phyloP scores from a whole-genome alignment of 2,113 vertebrate genomes.

The Calcarius ornatus region DNA sequence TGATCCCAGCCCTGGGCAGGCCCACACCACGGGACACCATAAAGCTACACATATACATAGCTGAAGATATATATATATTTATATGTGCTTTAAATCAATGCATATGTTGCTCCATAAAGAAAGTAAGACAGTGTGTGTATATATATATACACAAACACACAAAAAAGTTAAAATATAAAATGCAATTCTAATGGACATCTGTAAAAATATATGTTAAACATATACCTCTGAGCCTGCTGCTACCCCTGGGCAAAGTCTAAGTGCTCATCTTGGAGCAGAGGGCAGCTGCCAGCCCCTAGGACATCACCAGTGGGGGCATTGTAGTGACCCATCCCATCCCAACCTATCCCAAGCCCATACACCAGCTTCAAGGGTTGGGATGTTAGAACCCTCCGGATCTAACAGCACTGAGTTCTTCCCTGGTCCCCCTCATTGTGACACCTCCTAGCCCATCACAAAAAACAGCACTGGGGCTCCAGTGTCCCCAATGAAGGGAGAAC shows the following conservation, averaged over 20 bases:
- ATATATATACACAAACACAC: too few species aligned
- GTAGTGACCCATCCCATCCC: not conserved
- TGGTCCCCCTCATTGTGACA: not conserved
- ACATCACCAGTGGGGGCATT: not conserved
- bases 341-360: accelerated
- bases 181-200: not conserved
- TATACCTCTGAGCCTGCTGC: not conserved
- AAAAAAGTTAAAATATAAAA: not conserved
- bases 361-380: not conserved
- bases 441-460: accelerated
- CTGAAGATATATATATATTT: not conserved
- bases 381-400: not conserved
- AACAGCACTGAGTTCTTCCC: not conserved
- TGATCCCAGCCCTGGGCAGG: not conserved
- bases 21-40: not conserved
- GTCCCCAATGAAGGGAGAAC: not conserved
- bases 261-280: not conserved
- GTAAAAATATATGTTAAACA: not conserved
- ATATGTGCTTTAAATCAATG: not conserved
- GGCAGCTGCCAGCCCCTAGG: not conserved
- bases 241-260: not conserved
- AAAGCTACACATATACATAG: not conserved
- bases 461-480: not conserved
- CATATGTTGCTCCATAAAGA: not conserved
- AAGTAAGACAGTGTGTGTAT: not conserved